Conservation (phyloP, 2,888 invertebrate genomes). For the Thereva unica region DNA sequence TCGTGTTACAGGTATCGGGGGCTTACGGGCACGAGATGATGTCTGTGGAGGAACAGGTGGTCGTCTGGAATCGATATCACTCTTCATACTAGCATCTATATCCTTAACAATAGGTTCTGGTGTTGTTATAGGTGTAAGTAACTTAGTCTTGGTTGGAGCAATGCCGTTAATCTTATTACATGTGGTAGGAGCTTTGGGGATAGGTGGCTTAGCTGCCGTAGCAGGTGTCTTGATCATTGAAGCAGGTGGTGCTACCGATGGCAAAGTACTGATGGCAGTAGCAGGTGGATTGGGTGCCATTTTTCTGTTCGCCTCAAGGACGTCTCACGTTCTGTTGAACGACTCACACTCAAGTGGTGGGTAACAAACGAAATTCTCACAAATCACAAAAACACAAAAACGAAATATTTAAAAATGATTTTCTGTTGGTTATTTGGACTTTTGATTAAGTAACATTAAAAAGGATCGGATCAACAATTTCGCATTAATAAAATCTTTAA, state of each 20-base stretch:
- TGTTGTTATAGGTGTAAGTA: too few relatives aligned
- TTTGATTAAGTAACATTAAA: too few relatives aligned
- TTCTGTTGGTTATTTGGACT: too few relatives aligned
- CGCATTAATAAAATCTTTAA: neutral
- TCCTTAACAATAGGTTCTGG: too few relatives aligned
- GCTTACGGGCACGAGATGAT: slow-evolving; percentile 50
- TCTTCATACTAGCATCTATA: too few relatives aligned
- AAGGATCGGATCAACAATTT: too few relatives aligned
- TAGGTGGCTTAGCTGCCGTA: slow-evolving; percentile 47
- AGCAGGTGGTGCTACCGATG: slow-evolving; percentile 1
- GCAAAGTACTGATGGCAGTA: slow-evolving; percentile 11
- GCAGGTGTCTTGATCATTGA: slow-evolving; percentile 31
- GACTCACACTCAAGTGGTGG: neutral
- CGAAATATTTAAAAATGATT: too few relatives aligned
- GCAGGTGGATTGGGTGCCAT: slow-evolving; percentile 46
- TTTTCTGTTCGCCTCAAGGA: neutral
- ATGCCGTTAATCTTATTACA: neutral
- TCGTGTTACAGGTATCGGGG: slow-evolving; percentile 42
- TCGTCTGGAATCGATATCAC: slow-evolving; percentile 38
- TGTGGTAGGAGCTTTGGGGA: slow-evolving; percentile 15
- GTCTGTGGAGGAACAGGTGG: slow-evolving; percentile 53
- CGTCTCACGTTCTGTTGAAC: neutral
- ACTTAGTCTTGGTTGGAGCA: neutral
- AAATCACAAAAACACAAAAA: too few relatives aligned
- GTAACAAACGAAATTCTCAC: too few relatives aligned